Percentiles rank a stretch among this genome's conserved stretches.
phyloP scores from a whole-genome alignment of 2,888 invertebrate genomes.

The Drosophila kambysellisi region DNA sequence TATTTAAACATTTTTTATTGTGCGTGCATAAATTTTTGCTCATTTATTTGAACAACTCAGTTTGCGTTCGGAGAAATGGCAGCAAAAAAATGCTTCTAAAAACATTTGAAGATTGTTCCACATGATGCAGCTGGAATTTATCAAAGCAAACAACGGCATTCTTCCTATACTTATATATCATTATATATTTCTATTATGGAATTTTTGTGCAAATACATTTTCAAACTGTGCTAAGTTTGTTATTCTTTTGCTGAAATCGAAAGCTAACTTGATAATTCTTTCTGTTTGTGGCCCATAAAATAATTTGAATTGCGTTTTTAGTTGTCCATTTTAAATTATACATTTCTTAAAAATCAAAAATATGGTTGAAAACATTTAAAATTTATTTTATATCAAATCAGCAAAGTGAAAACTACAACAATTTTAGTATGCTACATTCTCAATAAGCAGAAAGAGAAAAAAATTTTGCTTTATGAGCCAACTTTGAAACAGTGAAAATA shows the following conservation, averaged over 20 bases:
- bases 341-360: background rate
- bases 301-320: background rate
- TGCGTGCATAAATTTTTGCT: slow-evolving; percentile 65
- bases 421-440: background rate
- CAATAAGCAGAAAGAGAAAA: background rate
- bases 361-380: background rate
- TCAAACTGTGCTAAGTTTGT: background rate
- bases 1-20: slow-evolving; percentile 73
- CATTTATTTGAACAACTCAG: slow-evolving; percentile 51
- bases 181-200: background rate
- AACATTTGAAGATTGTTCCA: slow-evolving; percentile 22
- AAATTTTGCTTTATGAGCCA: background rate
- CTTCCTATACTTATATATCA: background rate
- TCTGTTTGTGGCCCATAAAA: too few species aligned
- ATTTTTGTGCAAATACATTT: background rate
- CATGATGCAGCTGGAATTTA: slow-evolving; percentile 18
- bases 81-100: background rate
- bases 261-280: background rate
- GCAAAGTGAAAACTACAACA: background rate
- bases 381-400: background rate
- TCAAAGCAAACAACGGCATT: slow-evolving; percentile 16
- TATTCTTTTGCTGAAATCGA: background rate
- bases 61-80: slow-evolving; percentile 2
- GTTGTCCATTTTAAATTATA: background rate
- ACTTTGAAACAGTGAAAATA: background rate